These are phyloP conservation scores for Ascidia mentula DNA, from an alignment of 23 tunicate species.

Conservation along the genomic window DNA sequence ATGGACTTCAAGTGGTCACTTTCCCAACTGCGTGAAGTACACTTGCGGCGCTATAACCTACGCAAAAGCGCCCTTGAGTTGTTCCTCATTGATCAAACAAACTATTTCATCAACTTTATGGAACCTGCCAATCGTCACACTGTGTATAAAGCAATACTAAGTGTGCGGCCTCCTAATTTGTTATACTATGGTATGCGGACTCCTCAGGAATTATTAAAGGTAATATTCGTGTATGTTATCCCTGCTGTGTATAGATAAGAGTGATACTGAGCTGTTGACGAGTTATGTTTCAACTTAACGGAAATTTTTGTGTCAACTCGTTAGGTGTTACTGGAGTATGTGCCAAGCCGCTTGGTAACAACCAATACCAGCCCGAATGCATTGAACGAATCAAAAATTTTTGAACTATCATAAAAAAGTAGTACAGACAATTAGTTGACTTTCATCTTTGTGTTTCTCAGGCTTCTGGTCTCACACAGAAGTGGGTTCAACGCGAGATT, in stretches of 20 bases:
- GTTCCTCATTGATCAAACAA: slow-evolving; percentile 93
- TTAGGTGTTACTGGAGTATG: too few species aligned
- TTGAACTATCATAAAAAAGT: too few species aligned
- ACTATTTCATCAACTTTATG: slow-evolving; percentile 87
- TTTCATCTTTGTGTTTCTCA: slow-evolving; percentile 7
- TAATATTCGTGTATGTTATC: too few species aligned
- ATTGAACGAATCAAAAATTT: too few species aligned
- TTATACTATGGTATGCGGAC: slow-evolving; percentile 67
- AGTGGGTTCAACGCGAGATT: slow-evolving; percentile 96
- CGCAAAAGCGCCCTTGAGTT: slow-evolving; percentile 89
- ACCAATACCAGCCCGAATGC: too few species aligned
- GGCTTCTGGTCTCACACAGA: slow-evolving; percentile 85
- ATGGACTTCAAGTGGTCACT: slow-evolving; percentile 96
- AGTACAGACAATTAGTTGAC: too few species aligned
- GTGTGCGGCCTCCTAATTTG: slow-evolving; percentile 82
- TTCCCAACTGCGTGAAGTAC: slow-evolving; percentile 82
- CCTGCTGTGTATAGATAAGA: too few species aligned
- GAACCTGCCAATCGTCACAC: slow-evolving; percentile 27
- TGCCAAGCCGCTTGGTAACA: too few species aligned
- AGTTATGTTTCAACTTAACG: too few species aligned
- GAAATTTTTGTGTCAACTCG: too few species aligned
- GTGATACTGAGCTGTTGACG: too few species aligned
- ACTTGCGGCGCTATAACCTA: slow-evolving; percentile 86
- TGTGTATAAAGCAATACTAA: slow-evolving; percentile 68
- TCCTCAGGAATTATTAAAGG: slow-evolving; percentile 86